Evolutionary conservation across 1,140 invertebrate genomes (phyloP), one percentile per base, ranked within the genome.

Genomic region (Nebria ingens): DNA sequence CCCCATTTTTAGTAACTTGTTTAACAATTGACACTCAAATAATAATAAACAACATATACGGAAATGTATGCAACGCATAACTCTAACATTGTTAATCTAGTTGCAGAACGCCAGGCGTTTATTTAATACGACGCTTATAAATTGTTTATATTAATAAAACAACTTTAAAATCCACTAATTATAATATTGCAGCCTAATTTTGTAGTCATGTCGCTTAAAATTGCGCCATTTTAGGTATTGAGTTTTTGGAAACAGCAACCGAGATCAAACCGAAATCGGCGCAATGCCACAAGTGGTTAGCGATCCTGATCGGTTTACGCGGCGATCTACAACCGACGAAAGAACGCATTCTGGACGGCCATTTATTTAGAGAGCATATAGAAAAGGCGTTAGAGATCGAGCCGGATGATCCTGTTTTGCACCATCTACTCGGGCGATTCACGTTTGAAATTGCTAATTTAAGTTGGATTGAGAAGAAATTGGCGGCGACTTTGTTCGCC

Each of bases 211-310:
- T 25, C n/a, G 11, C 19, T 42, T 17, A 29, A 12, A 2, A 12
- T 54, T 53, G 19, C 59, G 51, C 61, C 60, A 4, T 55, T 68
- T 55, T 58, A 84, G 83, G 82, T 61, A 73, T 79, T 53, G 71
- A 78, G 29, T 76, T 76, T 59, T 86, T 83, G 55, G 70, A 79
- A 59, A 66, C 68, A 63, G 75, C 85, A 55, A 62, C 89, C 9
- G 64, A 74, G 56, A 52, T 80, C 2, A 72, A 81, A 57, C 64
- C 74, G 2, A 62, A 74, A 15, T 73, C 77, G 65, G 68, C 77
- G 1, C 77, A 87, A 63, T 74, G 81, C 21, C 86, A 89, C 66
- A 91, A 90, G 71, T 91, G 87, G 86, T 87, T 79, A 69, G 86
- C 86, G 6, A 84, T 89, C 51, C 75, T 86, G 1, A 62, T 87